phyloP scores from a whole-genome alignment of 2,113 vertebrate genomes.

The Microtus pennsylvanicus region DNA sequence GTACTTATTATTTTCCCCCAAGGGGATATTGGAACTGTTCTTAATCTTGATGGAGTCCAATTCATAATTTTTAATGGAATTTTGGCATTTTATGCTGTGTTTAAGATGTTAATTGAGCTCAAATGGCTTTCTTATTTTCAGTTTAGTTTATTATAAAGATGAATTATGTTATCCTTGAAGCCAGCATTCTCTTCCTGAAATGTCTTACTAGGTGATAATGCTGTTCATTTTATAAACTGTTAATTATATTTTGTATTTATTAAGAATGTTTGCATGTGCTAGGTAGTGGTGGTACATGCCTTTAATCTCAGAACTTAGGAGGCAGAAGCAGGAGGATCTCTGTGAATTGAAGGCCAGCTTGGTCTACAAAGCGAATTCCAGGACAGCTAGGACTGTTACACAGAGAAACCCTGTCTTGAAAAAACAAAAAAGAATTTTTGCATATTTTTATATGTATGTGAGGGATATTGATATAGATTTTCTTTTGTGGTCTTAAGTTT shows the following conservation, averaged over 20 bases:
- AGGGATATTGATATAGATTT: not conserved
- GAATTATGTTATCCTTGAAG: not conserved
- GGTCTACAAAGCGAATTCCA: no score
- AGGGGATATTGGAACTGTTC: not conserved
- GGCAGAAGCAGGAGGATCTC: no score
- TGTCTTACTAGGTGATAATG: not conserved
- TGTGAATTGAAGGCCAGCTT: no score
- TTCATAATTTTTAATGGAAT: not conserved
- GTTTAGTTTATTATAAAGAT: slow-evolving; percentile 14
- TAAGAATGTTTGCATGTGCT: not conserved
- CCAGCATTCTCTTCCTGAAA: not conserved
- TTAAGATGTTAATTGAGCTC: not conserved
- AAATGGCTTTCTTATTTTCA: not conserved
- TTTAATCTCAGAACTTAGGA: no score
- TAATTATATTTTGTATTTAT: not conserved
- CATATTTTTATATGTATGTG: not conserved
- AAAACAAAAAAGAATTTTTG: not conserved
- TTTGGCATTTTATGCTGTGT: not conserved
- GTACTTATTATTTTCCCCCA: not conserved
- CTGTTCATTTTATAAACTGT: not conserved
- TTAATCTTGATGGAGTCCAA: not conserved
- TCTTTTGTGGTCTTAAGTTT: not conserved
- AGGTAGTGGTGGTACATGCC: not conserved
- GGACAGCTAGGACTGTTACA: no score
- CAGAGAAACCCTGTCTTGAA: no score